phyloP scores from a whole-genome alignment of 2,797 vertebrate species.

The Philypnodon macrostomus region DNA sequence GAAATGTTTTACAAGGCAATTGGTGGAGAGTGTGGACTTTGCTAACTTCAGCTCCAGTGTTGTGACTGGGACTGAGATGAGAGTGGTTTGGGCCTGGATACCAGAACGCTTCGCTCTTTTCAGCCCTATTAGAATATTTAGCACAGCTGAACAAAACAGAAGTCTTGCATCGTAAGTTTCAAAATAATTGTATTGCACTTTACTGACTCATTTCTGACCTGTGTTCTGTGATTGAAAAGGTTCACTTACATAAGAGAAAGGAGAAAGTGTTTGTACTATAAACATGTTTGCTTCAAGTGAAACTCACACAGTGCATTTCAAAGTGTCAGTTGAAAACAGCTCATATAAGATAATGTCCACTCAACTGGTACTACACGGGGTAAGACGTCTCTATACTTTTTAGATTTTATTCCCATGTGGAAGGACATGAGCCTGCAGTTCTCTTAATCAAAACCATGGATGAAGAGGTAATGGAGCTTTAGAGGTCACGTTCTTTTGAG shows the following conservation, averaged over 20 bases:
- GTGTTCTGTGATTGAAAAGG: conserved; percentile 14
- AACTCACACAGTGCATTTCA: conserved; percentile 7
- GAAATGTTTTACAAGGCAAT: conserved; percentile 67
- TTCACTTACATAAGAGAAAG: conserved; percentile 25
- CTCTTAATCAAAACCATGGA: conserved; percentile 81
- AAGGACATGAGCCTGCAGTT: conserved; percentile 80
- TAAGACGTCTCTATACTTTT: neutral
- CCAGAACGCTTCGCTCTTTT: conserved; percentile 87
- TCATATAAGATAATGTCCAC: neutral
- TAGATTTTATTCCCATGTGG: conserved; percentile 83
- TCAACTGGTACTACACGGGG: too few species aligned
- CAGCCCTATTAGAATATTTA: conserved; percentile 79
- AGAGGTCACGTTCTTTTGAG: neutral
- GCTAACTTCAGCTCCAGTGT: conserved; percentile 76
- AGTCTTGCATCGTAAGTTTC: conserved; percentile 79
- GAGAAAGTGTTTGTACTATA: conserved; percentile 40
- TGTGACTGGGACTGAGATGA: conserved; percentile 83
- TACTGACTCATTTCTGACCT: too few species aligned
- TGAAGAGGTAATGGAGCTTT: conserved; percentile 71
- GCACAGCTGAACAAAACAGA: conserved; percentile 73
- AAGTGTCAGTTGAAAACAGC: neutral
- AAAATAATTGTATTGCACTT: neutral
- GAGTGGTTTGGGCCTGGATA: conserved; percentile 88
- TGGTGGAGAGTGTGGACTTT: conserved; percentile 79
- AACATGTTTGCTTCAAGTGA: conserved; percentile 55